Base-by-base conservation (phyloP, 2,888 invertebrate species). In the Timandra comae region DNA sequence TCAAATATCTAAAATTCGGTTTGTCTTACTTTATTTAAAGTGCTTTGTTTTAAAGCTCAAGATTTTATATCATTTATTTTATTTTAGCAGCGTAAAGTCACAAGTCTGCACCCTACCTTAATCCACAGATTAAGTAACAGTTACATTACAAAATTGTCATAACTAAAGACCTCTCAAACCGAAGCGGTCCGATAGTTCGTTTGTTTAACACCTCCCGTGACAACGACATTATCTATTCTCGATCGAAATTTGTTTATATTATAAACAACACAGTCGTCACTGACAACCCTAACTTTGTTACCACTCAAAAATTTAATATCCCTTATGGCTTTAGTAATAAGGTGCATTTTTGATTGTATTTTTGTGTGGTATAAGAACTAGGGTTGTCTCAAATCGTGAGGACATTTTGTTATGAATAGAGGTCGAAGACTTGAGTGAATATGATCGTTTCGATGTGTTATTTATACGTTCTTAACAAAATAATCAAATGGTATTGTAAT, bases 211-310 rank as follows among this genome's bases (percentile, higher is more conserved):
- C 66, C 62, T 62, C 48, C 60, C 48, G 63, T 71, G 78, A 79
- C 76, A 78, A 76, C 69, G 76, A 79, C 76, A 79, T 63, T 74
- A 71, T 77, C 73, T 71, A 68, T 74, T 67, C 69, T 67, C 63
- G 70, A 79, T 74, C 76, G 55, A 53, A 67, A 65, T 59, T 74
- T 79, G 76, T 79, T 79, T 78, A 75, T 68, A 70, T 64, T 68
- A 63, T 55, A 71, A 77, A 76, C 78, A 74, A 60, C 55, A 43
- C 58, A 59, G 61, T 61, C 60, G 63, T 55, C 39, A 5, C 24
- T 24, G 6, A 53, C 45, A 50, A 36, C n/a, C 51, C 57, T 51
- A 52, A 35, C 13, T 35, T 31, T 31, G 7, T 35, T 23, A 11
- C 19, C 12, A 10, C 1, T n/a, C 2, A 13, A 8, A 11, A 6